These are phyloP conservation scores for Yoshiicerus persimilis DNA, from an alignment of 1,140 invertebrate genomes.

Conservation along the genomic window DNA sequence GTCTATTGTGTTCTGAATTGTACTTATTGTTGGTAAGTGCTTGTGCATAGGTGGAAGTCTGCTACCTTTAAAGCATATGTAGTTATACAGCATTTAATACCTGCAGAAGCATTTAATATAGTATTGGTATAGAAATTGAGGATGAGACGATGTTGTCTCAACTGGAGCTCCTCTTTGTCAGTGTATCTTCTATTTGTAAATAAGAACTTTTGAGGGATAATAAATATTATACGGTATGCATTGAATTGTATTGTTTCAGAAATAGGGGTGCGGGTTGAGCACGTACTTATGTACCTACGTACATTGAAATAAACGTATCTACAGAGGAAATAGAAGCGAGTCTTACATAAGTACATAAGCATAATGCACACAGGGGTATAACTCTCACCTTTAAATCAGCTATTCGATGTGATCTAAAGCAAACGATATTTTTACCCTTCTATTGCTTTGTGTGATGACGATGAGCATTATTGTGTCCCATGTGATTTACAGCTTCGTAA, in stretches of 20 bases:
- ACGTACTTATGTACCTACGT: background rate
- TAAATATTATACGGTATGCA: background rate
- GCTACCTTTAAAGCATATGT: background rate
- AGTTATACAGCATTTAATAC: background rate
- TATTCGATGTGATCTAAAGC: background rate
- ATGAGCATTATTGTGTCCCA: constrained; percentile 27
- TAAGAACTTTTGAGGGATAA: background rate
- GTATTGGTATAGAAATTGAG: background rate
- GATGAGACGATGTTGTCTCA: background rate
- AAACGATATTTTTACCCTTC: constrained; percentile 20
- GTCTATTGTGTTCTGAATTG: background rate
- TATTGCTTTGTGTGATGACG: constrained; percentile 5
- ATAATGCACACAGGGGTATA: background rate
- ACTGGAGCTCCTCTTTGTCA: background rate
- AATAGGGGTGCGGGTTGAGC: background rate
- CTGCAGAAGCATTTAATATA: background rate
- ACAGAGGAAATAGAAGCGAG: background rate
- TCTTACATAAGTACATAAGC: background rate
- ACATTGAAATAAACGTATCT: background rate
- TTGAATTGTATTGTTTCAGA: background rate
- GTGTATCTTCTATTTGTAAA: background rate
- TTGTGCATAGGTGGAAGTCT: background rate
- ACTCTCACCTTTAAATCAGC: background rate
- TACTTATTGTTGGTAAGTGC: background rate
- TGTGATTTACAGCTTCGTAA: constrained; percentile 28